phyloP scores from a whole-genome alignment of 2,888 invertebrate genomes.

The Acanthopleura granulata region DNA sequence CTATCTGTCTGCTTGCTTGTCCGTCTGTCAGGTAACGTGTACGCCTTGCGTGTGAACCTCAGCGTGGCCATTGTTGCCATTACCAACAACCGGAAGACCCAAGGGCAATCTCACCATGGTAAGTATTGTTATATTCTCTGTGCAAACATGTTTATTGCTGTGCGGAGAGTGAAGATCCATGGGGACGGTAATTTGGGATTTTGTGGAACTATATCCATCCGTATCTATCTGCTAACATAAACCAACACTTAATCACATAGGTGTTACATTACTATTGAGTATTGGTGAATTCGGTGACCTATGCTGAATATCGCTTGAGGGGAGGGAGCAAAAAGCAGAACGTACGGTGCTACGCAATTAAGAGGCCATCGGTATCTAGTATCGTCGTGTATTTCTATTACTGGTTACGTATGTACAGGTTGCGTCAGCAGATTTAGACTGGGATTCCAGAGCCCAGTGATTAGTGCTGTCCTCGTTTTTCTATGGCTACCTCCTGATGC shows the following conservation, averaged over 20 bases:
- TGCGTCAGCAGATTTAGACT: slow-evolving; percentile 73
- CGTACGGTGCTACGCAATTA: no score
- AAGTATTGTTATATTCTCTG: slow-evolving; percentile 21
- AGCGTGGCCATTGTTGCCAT: slow-evolving; percentile 95
- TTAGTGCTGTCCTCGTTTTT: slow-evolving; percentile 86
- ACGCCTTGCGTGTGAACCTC: slow-evolving; percentile 79
- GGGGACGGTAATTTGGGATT: no score
- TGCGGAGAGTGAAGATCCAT: no score
- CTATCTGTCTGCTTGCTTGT: background rate
- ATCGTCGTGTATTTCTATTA: background rate
- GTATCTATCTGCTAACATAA: no score
- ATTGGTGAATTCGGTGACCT: no score
- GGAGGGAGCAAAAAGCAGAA: no score
- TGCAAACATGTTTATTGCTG: no score
- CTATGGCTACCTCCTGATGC: slow-evolving; percentile 87
- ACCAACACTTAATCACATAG: no score
- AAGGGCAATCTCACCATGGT: slow-evolving; percentile 35
- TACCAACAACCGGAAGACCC: slow-evolving; percentile 75
- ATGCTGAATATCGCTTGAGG: no score
- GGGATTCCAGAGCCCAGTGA: slow-evolving; percentile 81
- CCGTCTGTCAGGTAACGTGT: slow-evolving; percentile 64
- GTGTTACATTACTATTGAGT: no score
- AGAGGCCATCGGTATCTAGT: background rate
- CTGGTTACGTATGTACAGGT: no score
- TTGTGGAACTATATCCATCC: no score